Evolutionary conservation across 2,888 invertebrate genomes (phyloP).

Genomic region (Lathronympha strigana): DNA sequence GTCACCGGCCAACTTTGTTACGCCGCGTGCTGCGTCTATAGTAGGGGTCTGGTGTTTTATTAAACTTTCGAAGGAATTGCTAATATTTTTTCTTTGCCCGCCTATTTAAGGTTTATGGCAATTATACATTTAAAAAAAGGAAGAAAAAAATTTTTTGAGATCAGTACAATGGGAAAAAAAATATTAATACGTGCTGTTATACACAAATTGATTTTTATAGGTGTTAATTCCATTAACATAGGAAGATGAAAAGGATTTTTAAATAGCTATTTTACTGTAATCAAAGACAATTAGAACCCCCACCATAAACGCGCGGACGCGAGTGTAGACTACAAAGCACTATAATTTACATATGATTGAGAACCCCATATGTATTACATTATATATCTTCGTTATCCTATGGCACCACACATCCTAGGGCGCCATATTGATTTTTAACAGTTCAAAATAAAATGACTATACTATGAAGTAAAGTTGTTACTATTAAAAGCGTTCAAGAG

Average conservation of each 20-base stretch:
- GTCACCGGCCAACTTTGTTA: conserved; percentile 22
- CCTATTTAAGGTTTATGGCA: neutral
- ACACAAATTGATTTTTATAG: too few relatives aligned
- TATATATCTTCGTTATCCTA: conserved; percentile 39
- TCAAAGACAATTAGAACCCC: neutral
- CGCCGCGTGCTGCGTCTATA: conserved; percentile 9
- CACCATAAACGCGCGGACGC: conserved; percentile 11
- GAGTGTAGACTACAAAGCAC: conserved; percentile 36
- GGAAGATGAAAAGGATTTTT: too few relatives aligned
- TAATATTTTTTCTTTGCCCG: neutral
- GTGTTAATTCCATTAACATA: too few relatives aligned
- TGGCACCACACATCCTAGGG: conserved; percentile 2
- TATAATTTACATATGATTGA: conserved; percentile 34
- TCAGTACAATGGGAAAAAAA: neutral
- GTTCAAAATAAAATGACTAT: neutral
- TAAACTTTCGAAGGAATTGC: neutral
- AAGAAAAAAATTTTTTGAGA: neutral
- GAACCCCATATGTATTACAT: conserved; percentile 39
- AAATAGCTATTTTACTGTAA: neutral
- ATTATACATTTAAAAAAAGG: neutral
- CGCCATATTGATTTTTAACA: conserved; percentile 15
- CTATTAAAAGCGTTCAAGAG: neutral
- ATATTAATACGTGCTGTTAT: too few relatives aligned
- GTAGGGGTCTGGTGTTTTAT: neutral
- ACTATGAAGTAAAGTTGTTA: neutral